Base-by-base conservation (phyloP, 1,140 invertebrate genomes). In the Chrysoperla carnea region DNA sequence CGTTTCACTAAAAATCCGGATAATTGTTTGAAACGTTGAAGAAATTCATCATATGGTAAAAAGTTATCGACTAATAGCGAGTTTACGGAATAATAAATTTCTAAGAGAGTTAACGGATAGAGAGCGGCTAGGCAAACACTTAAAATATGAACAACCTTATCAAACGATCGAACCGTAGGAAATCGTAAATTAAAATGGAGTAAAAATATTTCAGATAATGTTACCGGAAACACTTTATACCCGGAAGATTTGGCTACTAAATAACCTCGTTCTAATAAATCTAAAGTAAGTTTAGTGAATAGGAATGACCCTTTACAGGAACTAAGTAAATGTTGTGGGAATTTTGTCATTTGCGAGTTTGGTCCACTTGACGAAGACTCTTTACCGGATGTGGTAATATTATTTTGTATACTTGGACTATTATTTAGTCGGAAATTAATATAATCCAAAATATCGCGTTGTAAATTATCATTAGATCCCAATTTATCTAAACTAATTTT, bases 21-120 rank as follows among this genome's bases (percentile, higher is more conserved):
- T 8, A 90, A 71, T 44, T 77, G 69, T 60, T 87, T 85, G 51
- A 90, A 85, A 54, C 84, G 72, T 54, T 84, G 77, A 41, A 90
- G 69, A 55, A 94, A 91, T 48, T 91, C 86, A 39, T 85, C 79
- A 82, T 87, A 91, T n/a, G 84, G 75, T 46, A 89, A 58, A 50
- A 82, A 81, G 29, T 76, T 72, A 36, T 81, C 73, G 8, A 75
- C 75, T 40, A 83, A 71, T 29, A 88, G 61, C 1, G 89, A 80
- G 67, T 94, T 94, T 1, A 95, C 78, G 1, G 90, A 90, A 60
- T 93, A 88, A 61, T 86, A 94, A 51, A 97, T 88, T 63, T 95
- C 90, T 37, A 85, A 72, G 29, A 88, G 61, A 1, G 83, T 94
- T 2, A 97, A 62, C 0, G 93, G 93, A 63, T 88, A 89, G 1